A percentile compares a stretch with the other conserved stretches of the same genome.
Evolutionary conservation across 2,797 vertebrate species (phyloP).

Genomic region (Sebastes oblongus): DNA sequence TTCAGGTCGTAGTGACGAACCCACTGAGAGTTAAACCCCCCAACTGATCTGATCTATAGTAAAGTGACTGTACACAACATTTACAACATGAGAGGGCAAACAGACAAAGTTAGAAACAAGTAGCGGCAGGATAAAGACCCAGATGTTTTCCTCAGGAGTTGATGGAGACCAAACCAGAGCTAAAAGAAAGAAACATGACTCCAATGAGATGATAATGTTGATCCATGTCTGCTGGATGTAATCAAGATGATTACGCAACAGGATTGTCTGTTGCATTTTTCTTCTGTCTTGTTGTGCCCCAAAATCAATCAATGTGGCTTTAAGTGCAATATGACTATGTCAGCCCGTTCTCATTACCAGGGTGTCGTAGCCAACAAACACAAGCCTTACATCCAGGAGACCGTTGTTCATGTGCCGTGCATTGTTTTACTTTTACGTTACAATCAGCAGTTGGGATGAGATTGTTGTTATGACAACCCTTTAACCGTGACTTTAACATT

Average conservation of each 20-base stretch:
- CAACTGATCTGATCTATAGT: too few species aligned
- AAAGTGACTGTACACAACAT: too few species aligned
- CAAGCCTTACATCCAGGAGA: too few species aligned
- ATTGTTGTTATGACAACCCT: neutral
- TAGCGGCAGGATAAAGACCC: neutral
- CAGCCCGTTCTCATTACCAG: neutral
- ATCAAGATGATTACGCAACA: neutral
- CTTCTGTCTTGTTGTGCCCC: neutral
- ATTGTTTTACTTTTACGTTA: too few species aligned
- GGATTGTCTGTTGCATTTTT: neutral
- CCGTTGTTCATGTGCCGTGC: too few species aligned
- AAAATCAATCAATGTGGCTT: neutral
- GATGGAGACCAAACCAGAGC: neutral
- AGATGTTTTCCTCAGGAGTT: neutral
- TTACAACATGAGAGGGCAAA: too few species aligned
- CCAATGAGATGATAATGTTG: neutral
- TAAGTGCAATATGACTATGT: neutral
- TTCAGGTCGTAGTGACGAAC: too few species aligned
- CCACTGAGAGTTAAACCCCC: too few species aligned
- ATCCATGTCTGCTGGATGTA: neutral
- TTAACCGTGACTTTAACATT: neutral
- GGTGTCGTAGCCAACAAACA: too few species aligned
- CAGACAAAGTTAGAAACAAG: neutral
- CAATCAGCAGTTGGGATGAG: too few species aligned
- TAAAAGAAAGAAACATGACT: neutral